Percentiles rank a stretch among this genome's conserved stretches.
Conservation (phyloP, 1,140 invertebrate species). For the Scaptomyza pallida region DNA sequence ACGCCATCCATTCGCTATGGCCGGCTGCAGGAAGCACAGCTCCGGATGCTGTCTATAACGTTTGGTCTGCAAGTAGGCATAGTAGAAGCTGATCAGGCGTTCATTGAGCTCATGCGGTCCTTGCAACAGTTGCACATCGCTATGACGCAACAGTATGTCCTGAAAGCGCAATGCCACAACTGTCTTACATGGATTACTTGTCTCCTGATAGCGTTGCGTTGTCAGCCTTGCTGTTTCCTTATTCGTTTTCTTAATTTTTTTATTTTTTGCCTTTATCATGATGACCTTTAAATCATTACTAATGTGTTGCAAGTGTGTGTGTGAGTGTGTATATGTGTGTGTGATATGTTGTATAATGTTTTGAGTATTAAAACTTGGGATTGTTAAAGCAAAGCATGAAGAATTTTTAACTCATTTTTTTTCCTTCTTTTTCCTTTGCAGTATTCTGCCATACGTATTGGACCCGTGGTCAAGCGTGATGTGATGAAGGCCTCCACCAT, state of each 20-base stretch:
- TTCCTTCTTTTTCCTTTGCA: conserved; percentile 82
- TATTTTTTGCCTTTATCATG: background rate
- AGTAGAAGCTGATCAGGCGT: conserved; percentile 39
- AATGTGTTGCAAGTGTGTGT: background rate
- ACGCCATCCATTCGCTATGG: background rate
- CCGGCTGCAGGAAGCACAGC: conserved; percentile 34
- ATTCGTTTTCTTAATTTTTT: background rate
- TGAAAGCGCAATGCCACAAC: conserved; percentile 23
- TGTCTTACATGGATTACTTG: background rate
- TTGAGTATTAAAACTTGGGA: background rate
- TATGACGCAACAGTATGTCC: conserved; percentile 30
- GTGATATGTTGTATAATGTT: background rate
- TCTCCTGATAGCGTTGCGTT: background rate
- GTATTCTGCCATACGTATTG: conserved; percentile 99
- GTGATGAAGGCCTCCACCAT: conserved; percentile 99
- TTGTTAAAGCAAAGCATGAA: background rate
- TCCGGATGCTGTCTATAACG: conserved; percentile 18
- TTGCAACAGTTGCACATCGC: conserved; percentile 38
- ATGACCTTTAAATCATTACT: background rate
- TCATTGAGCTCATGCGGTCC: conserved; percentile 27
- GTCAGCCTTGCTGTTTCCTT: background rate
- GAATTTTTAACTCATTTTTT: too few species aligned
- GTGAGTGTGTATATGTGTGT: background rate
- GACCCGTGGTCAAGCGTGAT: conserved; percentile 99
- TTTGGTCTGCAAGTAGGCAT: conserved; percentile 29